Base-by-base conservation (phyloP, 2,797 vertebrate genomes). In the Paratrypauchen microcephalus region DNA sequence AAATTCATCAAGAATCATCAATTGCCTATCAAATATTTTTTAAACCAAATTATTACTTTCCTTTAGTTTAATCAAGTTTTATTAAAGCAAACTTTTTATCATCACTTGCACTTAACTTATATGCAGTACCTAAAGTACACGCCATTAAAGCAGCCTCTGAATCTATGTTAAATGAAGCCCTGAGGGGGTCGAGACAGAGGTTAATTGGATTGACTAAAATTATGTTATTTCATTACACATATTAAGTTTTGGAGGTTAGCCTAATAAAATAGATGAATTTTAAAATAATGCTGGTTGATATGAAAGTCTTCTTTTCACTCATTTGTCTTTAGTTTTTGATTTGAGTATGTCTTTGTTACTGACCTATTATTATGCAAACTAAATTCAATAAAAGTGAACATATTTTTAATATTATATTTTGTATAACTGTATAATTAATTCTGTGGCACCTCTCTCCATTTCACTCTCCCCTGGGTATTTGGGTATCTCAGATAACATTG, bases 201-300 rank as follows among this genome's bases (percentile, higher is more conserved):
- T 90, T 91, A 91, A 91, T 89, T 91, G 84, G 86, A 87, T 88
- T 70, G 81, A 86, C 87, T 88, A 89, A 91, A 91, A 89, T 89
- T 85, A 88, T 87, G 88, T 83, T 87, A 84, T 86, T 87, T 85
- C 85, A 89, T 89, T 86, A 87, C 82, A 83, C 74, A 82, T 71
- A 79, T 81, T 72, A 82, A 69, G 75, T 82, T 89, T 90, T 88
- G 80, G 84, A 89, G 86, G 86, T 88, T 86, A 88, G 82, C 76
- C 81, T 91, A 82, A 87, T 87, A 85, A 85, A 86, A 80, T 70
- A 62, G 56, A 74, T 70, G 60, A 56, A 64, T 68, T 75, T 74
- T 76, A 26, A 78, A 83, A 79, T 79, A 68, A 86, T 87, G 70
- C 67, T 80, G 61, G 80, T 70, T 73, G 78, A 67, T 76, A 56